Evolutionary conservation across 1,140 invertebrate genomes (phyloP), one percentile per base, ranked within the genome.

Genomic region (Conus betulinus): DNA sequence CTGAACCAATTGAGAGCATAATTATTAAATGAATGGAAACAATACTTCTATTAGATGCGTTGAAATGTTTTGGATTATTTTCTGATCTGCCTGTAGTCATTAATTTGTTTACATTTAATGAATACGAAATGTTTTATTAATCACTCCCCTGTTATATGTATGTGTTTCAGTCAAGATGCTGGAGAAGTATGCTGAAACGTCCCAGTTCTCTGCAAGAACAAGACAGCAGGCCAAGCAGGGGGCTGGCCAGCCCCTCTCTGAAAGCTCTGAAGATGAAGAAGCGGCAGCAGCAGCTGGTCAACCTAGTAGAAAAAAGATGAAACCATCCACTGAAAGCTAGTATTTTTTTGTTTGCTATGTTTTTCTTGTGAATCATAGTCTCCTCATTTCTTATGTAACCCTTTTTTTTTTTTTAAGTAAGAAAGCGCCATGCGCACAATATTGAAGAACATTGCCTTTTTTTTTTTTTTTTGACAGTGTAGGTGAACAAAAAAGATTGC

Each of bases 391-490:
- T 71, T 71, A 20, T 60, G 60, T 6, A 8, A 13, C 27, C 78
- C 13, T n/a, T 27, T 55, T 83, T 17, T 83, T 23, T 83, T 39
- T 39, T 5, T 11, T 11, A 81, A 8, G 20, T 55, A 25, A 63
- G 11, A 84, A 63, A 67, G 82, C 53, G 82, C 82, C 20, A 23
- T 27, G 53, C 82, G 82, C 82, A 84, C 82, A 84, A 84, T 71
- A 60, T 11, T 15, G 8, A 60, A 60, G 4, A 0, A 60, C 15
- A 60, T 60, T 11, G 57, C 57, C 55, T 57, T 60, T 2, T 60
- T 60, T 60, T 60, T 60, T 60, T 60, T 60, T 60, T 60, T 60
- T 60, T 1, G 8, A 60, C 57, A 60, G 57, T 60, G 57, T 60
- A 60, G 57, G 57, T 60, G 57, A 60, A 60, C 57, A 60, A 60